phyloP scores from a whole-genome alignment of 2,797 vertebrate species.

The Crocodylus rhombifer region DNA sequence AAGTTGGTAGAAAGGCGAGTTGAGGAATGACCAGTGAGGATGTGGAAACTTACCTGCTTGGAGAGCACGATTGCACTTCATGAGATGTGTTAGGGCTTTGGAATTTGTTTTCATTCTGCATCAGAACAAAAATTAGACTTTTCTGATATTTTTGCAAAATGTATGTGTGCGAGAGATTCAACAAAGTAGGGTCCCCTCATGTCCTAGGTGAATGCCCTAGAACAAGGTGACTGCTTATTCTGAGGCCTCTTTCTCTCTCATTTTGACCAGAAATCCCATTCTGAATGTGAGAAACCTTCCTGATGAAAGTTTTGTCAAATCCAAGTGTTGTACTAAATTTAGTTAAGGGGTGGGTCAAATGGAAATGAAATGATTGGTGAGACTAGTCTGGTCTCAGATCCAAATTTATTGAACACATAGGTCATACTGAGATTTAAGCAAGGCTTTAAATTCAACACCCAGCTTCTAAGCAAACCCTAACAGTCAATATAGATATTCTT shows the following conservation, averaged over 20 bases:
- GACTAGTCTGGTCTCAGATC: no score
- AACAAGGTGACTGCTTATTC: background rate
- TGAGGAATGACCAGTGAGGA: background rate
- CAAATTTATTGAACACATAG: no score
- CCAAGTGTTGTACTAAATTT: no score
- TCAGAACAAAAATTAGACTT: background rate
- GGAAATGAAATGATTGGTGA: no score
- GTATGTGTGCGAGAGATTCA: accelerated
- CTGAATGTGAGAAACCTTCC: no score
- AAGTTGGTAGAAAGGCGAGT: background rate
- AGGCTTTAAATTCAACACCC: no score
- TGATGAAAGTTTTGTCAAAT: no score
- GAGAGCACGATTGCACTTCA: background rate
- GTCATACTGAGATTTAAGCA: no score
- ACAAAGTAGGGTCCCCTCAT: background rate
- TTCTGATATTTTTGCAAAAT: background rate
- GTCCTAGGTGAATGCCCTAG: background rate
- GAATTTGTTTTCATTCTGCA: background rate
- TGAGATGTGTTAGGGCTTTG: background rate
- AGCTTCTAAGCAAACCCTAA: no score
- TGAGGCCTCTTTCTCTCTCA: background rate
- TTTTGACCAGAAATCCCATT: no score
- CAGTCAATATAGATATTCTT: no score
- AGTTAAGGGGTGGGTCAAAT: no score
- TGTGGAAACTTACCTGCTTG: background rate